Base-by-base conservation (phyloP, 1,140 invertebrate genomes). In the Pristionchus pacificus region DNA sequence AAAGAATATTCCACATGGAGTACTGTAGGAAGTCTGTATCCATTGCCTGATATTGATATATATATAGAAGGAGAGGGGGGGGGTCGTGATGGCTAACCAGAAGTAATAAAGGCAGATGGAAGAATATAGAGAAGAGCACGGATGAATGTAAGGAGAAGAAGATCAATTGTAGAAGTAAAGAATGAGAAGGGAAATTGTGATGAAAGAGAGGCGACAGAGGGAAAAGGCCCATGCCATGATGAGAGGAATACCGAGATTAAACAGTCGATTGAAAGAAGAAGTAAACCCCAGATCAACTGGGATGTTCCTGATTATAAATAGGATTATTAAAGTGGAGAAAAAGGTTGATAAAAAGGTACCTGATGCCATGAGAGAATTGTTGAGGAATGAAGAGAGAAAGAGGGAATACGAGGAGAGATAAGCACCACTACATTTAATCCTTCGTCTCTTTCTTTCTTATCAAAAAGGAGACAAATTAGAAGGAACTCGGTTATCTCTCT, bases 1-100 rank as follows among this genome's bases (percentile, higher is more conserved):
- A 76, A 31, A 38, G 65, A 75, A 71, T 74, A 75, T 57, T 74
- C 69, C n/a, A 68, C 60, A 65, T 75, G 71, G 60, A 73, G 57
- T 58, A 68, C 25, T 68, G n/a, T 60, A 10, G n/a, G 27, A 24
- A 60, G 27, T 13, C 59, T 3, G n/a, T 60, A n/a, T 60, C 6
- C 15, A 25, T 68, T 70, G 38, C 38, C 38, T 49, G 38, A 49
- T 27, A n/a, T n/a, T n/a, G n/a, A n/a, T n/a, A 33, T 14, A 65
- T 28, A 14, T 30, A 57, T 27, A 10, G 49, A 38, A 67, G 29
- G 27, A 67, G 2, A 2, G 65, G 32, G 19, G 65, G 14, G 2
- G 65, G 3, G 33, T 31, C 28, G 13, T 6, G 38, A 28, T 14
- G 65, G 15, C 33, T 63, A 25, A 67, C 24, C 33, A 33, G 38